Percentiles rank a stretch among this genome's conserved stretches.
These are phyloP conservation scores for Sycophaga agraensis DNA, from an alignment of 1,140 invertebrate species.

Conservation along the genomic window DNA sequence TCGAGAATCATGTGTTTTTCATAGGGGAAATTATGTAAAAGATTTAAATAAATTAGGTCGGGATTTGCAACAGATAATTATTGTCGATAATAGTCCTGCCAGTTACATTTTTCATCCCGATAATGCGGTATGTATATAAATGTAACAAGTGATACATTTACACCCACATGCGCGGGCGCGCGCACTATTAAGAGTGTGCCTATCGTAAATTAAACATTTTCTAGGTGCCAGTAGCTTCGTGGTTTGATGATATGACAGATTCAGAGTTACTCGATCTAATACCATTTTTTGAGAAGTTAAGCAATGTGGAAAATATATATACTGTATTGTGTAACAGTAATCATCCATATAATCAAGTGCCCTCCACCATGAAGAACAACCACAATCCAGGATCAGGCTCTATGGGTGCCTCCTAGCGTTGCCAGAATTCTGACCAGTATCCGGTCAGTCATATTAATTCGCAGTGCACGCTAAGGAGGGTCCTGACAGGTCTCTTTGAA, in stretches of 20 bases:
- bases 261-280: slow-evolving; percentile 92
- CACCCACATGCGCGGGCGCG: too few relatives aligned
- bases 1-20: slow-evolving; percentile 99
- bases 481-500: slow-evolving; percentile 42
- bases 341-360: slow-evolving; percentile 71
- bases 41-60: slow-evolving; percentile 96
- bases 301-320: slow-evolving; percentile 92
- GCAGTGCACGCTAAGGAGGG: slow-evolving; percentile 48
- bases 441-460: slow-evolving; percentile 48
- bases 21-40: slow-evolving; percentile 99
- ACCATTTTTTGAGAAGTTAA: slow-evolving; percentile 93
- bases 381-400: slow-evolving; percentile 46
- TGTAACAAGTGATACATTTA: too few relatives aligned
- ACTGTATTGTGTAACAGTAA: slow-evolving; percentile 88
- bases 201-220: too few relatives aligned
- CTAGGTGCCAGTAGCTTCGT: slow-evolving; percentile 93
- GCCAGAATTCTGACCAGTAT: slow-evolving; percentile 47
- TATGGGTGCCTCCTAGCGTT: slow-evolving; percentile 54
- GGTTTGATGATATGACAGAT: slow-evolving; percentile 97
- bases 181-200: too few relatives aligned
- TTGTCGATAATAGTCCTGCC: slow-evolving; percentile 99
- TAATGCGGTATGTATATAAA: slow-evolving; percentile 89
- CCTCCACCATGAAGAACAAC: slow-evolving; percentile 37
- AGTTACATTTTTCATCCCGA: slow-evolving; percentile 99
- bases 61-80: slow-evolving; percentile 94